These are phyloP conservation scores for Habroteleia sp. DNA, from an alignment of 2,888 invertebrate species.

Conservation along the genomic window DNA sequence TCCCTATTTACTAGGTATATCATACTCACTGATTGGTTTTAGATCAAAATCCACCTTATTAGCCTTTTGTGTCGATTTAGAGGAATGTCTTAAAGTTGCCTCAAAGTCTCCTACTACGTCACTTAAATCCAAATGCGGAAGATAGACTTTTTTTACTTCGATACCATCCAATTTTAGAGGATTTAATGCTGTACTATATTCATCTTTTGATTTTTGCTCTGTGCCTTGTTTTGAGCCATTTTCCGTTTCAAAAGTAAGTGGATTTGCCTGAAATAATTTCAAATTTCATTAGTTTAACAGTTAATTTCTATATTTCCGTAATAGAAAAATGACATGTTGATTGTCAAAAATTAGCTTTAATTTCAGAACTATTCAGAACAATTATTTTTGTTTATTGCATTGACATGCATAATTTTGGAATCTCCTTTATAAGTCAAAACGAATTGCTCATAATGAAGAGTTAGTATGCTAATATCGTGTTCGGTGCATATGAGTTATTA, in stretches of 20 bases:
- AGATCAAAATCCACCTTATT: constrained; percentile 32
- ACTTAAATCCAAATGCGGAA: constrained; percentile 74
- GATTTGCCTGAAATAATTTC: constrained; percentile 71
- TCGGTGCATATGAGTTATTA: constrained; percentile 12
- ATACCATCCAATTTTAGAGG: constrained; percentile 17
- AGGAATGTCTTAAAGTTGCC: constrained; percentile 84
- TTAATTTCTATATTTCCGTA: too few relatives aligned
- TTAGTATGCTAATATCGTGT: constrained; percentile 28
- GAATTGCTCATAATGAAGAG: constrained; percentile 1
- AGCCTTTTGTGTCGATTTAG: constrained; percentile 63
- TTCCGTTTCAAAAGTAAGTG: constrained; percentile 70
- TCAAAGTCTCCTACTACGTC: constrained; percentile 87
- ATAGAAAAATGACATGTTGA: too few relatives aligned
- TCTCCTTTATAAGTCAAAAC: constrained; percentile 8
- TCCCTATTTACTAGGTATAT: too few relatives aligned
- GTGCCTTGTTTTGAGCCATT: constrained; percentile 70
- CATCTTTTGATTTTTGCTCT: constrained; percentile 68
- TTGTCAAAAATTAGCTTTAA: not conserved
- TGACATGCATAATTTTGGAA: too few relatives aligned
- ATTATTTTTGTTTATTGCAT: too few relatives aligned
- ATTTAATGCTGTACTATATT: constrained; percentile 27
- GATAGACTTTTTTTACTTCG: constrained; percentile 55
- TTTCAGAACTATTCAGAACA: too few relatives aligned
- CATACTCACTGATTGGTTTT: constrained; percentile 48
- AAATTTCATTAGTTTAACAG: constrained; percentile 5